Evolutionary conservation across 2,888 invertebrate species (phyloP).

Genomic region (Tenthredo amoena): DNA sequence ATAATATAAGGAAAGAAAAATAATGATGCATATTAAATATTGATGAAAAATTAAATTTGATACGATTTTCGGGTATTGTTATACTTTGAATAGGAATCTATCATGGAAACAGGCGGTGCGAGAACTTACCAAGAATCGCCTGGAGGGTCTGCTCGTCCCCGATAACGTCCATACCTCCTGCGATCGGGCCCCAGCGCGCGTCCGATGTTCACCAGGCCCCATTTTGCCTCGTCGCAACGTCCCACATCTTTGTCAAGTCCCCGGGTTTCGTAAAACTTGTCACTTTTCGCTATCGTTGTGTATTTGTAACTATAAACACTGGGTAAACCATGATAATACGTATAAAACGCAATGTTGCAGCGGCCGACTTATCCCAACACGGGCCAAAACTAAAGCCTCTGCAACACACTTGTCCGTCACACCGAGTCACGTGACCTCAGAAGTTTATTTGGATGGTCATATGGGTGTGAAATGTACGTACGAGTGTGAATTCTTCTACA

Average conservation of each 20-base stretch:
- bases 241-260: slow-evolving; percentile 60
- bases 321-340: slow-evolving; percentile 28
- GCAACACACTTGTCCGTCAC: slow-evolving; percentile 53
- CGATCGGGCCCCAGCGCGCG: slow-evolving; percentile 70
- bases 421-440: slow-evolving; percentile 49
- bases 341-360: slow-evolving; percentile 36
- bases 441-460: slow-evolving; percentile 54
- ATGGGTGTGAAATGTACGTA: slow-evolving; percentile 32
- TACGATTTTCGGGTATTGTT: not conserved
- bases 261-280: slow-evolving; percentile 45
- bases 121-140: slow-evolving; percentile 77
- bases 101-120: slow-evolving; percentile 50
- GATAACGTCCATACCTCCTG: slow-evolving; percentile 76
- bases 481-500: slow-evolving; percentile 19
- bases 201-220: slow-evolving; percentile 74
- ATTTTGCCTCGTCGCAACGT: slow-evolving; percentile 68
- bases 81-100: not conserved
- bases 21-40: not conserved
- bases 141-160: slow-evolving; percentile 78
- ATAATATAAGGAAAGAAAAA: not conserved
- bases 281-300: slow-evolving; percentile 20
- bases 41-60: not conserved
- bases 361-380: slow-evolving; percentile 51
- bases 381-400: slow-evolving; percentile 49
- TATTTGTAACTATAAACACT: slow-evolving; percentile 16